These are phyloP conservation scores for Hemiprocne comata DNA, from an alignment of 2,113 vertebrate genomes.

Conservation along the genomic window DNA sequence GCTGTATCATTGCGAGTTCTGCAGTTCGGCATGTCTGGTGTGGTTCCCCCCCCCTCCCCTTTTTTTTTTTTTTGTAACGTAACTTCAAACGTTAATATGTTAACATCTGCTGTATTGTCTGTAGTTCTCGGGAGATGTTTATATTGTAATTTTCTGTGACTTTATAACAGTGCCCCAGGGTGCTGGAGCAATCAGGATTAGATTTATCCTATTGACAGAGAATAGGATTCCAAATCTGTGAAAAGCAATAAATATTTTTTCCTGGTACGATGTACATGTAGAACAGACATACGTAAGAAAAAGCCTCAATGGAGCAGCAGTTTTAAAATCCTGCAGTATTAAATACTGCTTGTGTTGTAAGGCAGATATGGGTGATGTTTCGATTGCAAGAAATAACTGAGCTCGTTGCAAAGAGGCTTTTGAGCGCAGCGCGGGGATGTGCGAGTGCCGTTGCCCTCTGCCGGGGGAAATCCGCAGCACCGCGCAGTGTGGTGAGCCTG, in stretches of 20 bases:
- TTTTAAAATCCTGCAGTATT: accelerated
- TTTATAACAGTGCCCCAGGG: neutral
- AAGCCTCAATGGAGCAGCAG: neutral
- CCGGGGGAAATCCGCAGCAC: neutral
- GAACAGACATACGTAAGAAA: accelerated
- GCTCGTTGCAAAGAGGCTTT: neutral
- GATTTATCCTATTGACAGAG: neutral
- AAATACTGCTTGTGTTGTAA: neutral
- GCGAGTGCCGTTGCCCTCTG: neutral
- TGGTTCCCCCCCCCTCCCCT: accelerated
- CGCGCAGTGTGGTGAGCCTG: neutral
- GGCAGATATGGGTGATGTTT: neutral
- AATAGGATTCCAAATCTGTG: neutral
- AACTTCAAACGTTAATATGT: neutral
- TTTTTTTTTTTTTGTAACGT: neutral
- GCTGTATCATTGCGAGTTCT: neutral
- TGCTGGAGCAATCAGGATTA: neutral
- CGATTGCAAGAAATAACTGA: neutral
- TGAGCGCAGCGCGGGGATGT: neutral
- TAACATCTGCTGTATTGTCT: neutral
- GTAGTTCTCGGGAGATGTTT: neutral
- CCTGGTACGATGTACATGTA: accelerated
- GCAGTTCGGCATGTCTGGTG: neutral
- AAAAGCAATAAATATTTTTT: neutral
- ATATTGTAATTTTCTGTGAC: neutral